Evolutionary conservation across 2,113 vertebrate species (phyloP).

Genomic region (Oenanthe oenanthe): DNA sequence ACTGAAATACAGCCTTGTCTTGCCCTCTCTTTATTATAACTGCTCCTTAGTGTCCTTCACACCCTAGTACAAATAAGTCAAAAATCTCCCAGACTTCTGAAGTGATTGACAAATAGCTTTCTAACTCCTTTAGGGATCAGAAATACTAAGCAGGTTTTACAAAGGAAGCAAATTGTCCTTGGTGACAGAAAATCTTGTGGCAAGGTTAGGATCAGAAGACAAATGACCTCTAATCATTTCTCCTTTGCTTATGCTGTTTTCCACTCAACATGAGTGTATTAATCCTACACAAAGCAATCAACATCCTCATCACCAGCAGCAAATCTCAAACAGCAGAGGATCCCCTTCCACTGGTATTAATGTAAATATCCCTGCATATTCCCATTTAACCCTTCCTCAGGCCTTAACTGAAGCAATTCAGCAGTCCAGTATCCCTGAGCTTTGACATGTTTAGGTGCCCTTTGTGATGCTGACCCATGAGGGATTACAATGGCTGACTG

Average conservation of each 20-base stretch:
- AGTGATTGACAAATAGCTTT: constrained; percentile 23
- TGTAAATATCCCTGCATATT: not conserved
- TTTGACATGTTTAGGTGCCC: not conserved
- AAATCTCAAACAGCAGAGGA: not conserved
- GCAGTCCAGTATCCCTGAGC: not conserved
- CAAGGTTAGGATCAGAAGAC: constrained; percentile 49
- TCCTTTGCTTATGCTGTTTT: not conserved
- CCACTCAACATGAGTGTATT: not conserved
- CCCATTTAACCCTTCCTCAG: not conserved
- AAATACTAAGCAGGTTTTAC: constrained; percentile 30
- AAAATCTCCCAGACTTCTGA: not conserved
- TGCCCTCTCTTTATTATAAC: not conserved
- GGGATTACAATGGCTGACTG: no score
- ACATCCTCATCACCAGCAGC: not conserved
- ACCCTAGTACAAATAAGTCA: not conserved
- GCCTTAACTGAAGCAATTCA: not conserved
- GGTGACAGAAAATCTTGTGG: not conserved
- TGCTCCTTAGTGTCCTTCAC: not conserved
- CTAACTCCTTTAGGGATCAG: constrained; percentile 29
- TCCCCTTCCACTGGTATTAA: not conserved
- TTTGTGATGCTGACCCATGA: no score
- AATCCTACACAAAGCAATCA: not conserved
- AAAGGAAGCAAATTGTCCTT: constrained; percentile 25
- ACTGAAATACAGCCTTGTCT: not conserved
- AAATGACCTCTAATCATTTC: constrained; percentile 15